Evolutionary conservation across 2,888 invertebrate species (phyloP).

Genomic region (Drosophila glabriapex): DNA sequence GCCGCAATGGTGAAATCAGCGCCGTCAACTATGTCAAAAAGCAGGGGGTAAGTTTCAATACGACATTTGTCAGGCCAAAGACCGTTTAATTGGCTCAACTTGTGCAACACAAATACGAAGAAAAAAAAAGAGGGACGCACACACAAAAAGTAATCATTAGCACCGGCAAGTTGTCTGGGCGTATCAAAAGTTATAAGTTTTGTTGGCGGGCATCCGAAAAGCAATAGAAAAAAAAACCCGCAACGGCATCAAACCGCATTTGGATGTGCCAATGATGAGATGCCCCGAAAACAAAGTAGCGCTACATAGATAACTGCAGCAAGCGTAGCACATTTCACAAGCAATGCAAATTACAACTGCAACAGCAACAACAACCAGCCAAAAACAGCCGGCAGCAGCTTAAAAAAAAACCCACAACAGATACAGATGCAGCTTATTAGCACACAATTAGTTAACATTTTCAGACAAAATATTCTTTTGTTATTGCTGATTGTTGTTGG

Average conservation of each 20-base stretch:
- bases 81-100: slow-evolving; percentile 37
- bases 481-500: slow-evolving; percentile 30
- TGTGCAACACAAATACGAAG: slow-evolving; percentile 23
- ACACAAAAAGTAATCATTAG: slow-evolving; percentile 52
- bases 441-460: slow-evolving; percentile 68
- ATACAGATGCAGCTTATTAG: slow-evolving; percentile 62
- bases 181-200: slow-evolving; percentile 30
- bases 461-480: slow-evolving; percentile 53
- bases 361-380: slow-evolving; percentile 14
- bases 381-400: slow-evolving; percentile 2
- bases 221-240: slow-evolving; percentile 35
- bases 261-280: slow-evolving; percentile 67
- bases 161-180: slow-evolving; percentile 32
- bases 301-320: slow-evolving; percentile 41
- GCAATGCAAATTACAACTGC: slow-evolving; percentile 26
- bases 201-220: slow-evolving; percentile 15
- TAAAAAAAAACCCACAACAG: slow-evolving; percentile 15
- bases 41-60: slow-evolving; percentile 80
- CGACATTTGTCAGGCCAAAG: slow-evolving; percentile 28
- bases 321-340: slow-evolving; percentile 62
- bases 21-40: slow-evolving; percentile 79
- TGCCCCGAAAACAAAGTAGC: slow-evolving; percentile 60
- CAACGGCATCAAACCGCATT: slow-evolving; percentile 53
- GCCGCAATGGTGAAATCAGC: slow-evolving; percentile 83
- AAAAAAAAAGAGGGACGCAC: slow-evolving; percentile 10